phyloP scores from a whole-genome alignment of 2,797 vertebrate genomes.

The Diplodus puntazzo region DNA sequence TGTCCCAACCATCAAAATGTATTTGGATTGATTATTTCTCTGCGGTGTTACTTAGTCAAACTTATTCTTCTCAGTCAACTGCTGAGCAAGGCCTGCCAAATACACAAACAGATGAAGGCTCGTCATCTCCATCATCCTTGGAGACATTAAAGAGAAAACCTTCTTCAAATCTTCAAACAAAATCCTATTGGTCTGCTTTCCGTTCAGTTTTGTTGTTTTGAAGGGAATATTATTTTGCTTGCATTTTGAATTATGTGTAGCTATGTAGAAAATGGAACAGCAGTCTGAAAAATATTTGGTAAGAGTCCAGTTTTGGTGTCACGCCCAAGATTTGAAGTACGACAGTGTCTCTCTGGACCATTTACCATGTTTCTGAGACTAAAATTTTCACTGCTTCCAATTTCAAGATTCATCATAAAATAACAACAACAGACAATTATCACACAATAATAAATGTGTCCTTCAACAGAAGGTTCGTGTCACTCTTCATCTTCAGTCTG shows the following conservation, averaged over 20 bases:
- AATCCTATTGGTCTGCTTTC: neutral
- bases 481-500: constrained; percentile 6
- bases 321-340: neutral
- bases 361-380: constrained; percentile 2
- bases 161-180: constrained; percentile 1
- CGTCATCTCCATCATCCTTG: neutral
- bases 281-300: constrained; percentile 7
- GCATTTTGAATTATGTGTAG: constrained; percentile 3
- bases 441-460: neutral
- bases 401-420: neutral
- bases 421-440: neutral
- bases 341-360: neutral
- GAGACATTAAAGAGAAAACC: constrained; percentile 3
- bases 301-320: constrained; percentile 7
- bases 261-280: neutral
- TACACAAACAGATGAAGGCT: neutral
- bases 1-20: neutral
- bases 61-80: neutral
- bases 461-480: neutral
- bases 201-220: neutral
- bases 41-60: neutral
- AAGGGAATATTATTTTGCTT: constrained; percentile 8
- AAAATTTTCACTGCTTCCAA: neutral
- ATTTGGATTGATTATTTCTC: neutral
- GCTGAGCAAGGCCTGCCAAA: neutral